Percentiles rank a stretch among this genome's conserved stretches.
Conservation (phyloP, 2,888 invertebrate species). For the Leistus spinibarbis region DNA sequence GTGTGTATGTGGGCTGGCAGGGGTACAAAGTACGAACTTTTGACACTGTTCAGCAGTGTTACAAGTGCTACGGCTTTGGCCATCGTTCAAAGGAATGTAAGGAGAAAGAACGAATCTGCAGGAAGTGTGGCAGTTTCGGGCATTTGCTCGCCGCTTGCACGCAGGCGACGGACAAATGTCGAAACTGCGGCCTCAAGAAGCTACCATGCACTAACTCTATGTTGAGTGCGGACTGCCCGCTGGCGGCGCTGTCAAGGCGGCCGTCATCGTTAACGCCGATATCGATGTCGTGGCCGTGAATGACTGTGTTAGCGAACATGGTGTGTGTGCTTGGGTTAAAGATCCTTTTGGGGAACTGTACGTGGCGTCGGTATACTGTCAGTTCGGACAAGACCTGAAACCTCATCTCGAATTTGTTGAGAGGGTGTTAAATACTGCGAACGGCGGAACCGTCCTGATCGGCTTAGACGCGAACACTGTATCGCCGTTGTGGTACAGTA, state of each 20-base stretch:
- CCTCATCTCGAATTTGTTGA: slow-evolving; percentile 26
- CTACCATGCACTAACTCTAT: not conserved
- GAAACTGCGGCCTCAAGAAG: not conserved
- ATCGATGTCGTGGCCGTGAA: not conserved
- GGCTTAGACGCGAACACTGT: slow-evolving; percentile 45
- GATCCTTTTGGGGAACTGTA: slow-evolving; percentile 37
- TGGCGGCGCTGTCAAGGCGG: slow-evolving; percentile 17
- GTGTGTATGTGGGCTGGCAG: not conserved
- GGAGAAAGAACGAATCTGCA: not conserved
- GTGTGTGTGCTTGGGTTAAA: slow-evolving; percentile 40
- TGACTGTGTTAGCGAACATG: not conserved
- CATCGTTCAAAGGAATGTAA: not conserved
- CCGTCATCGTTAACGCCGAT: slow-evolving; percentile 18
- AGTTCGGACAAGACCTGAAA: slow-evolving; percentile 12
- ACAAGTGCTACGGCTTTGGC: not conserved
- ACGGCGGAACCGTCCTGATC: slow-evolving; percentile 25
- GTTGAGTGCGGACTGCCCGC: not conserved
- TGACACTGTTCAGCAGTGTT: not conserved
- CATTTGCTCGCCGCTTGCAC: no score
- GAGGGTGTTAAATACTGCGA: not conserved
- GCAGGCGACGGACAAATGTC: not conserved
- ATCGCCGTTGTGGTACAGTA: slow-evolving; percentile 43
- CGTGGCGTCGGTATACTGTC: slow-evolving; percentile 41
- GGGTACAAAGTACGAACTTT: not conserved
- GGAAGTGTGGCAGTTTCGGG: not conserved